These are phyloP conservation scores for Drosophila kepulauana DNA, from an alignment of 1,140 invertebrate species.

Conservation along the genomic window DNA sequence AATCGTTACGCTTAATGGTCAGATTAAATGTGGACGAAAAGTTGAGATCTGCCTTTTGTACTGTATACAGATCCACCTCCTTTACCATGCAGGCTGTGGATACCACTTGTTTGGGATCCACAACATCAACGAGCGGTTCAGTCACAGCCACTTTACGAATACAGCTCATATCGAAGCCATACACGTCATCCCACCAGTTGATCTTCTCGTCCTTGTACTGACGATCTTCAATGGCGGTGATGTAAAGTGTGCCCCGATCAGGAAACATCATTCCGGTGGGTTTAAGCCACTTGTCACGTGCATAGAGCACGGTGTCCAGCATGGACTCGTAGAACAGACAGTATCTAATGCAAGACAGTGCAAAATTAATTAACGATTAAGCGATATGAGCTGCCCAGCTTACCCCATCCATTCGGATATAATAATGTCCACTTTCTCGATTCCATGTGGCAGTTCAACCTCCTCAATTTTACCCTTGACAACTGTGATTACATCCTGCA, in stretches of 20 bases:
- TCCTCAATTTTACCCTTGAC: conserved; percentile 98
- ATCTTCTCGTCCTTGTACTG: conserved; percentile 99
- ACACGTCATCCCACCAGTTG: conserved; percentile 99
- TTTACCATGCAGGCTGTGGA: conserved; percentile 95
- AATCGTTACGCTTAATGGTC: conserved; percentile 96
- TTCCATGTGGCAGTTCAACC: conserved; percentile 90
- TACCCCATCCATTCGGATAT: conserved; percentile 99
- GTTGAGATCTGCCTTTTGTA: conserved; percentile 96
- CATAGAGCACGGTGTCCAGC: conserved; percentile 97
- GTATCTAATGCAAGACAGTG: conserved; percentile 86
- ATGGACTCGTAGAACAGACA: conserved; percentile 99
- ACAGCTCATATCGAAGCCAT: conserved; percentile 99
- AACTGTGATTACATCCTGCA: conserved; percentile 94
- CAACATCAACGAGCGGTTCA: conserved; percentile 99
- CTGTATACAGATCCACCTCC: conserved; percentile 99
- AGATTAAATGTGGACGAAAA: conserved; percentile 96
- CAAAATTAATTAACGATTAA: not conserved
- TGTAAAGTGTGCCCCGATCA: conserved; percentile 95
- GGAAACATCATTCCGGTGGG: conserved; percentile 94
- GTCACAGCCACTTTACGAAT: conserved; percentile 98
- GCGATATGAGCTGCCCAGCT: conserved; percentile 1
- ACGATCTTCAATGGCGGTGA: conserved; percentile 97
- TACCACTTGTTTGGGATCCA: conserved; percentile 98
- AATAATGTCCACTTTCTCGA: conserved; percentile 98
- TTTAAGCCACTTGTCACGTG: conserved; percentile 97